Percentiles rank a stretch among this genome's conserved stretches.
Evolutionary conservation across 2,113 vertebrate genomes (phyloP).

Genomic region (Zosterops lateralis): DNA sequence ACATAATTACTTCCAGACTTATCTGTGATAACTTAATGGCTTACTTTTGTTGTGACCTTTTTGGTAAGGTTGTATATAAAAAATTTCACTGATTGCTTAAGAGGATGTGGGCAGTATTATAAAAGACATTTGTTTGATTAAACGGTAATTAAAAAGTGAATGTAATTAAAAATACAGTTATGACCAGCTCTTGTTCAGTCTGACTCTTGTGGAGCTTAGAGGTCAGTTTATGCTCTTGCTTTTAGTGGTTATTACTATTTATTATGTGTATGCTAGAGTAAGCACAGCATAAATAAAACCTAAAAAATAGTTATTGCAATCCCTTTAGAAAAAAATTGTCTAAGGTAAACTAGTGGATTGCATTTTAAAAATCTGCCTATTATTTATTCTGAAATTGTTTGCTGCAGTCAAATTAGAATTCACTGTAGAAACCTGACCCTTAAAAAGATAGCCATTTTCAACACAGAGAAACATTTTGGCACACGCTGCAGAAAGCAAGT

Average conservation of each 20-base stretch:
- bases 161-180: constrained; percentile 32
- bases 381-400: not conserved
- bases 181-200: not conserved
- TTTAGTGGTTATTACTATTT: not conserved
- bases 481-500: not conserved
- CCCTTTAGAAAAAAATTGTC: not conserved
- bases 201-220: not conserved
- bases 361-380: not conserved
- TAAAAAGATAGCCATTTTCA: not conserved
- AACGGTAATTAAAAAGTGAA: constrained; percentile 37
- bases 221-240: not conserved
- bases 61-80: constrained; percentile 35
- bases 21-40: constrained; percentile 66
- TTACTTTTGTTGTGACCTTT: constrained; percentile 58
- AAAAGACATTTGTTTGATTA: constrained; percentile 41
- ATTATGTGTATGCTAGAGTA: not conserved
- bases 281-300: not conserved
- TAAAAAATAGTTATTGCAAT: not conserved
- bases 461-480: not conserved
- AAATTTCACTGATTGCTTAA: constrained; percentile 2
- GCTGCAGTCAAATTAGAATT: not conserved
- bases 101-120: constrained; percentile 42
- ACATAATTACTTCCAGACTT: constrained; percentile 67
- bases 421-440: not conserved
- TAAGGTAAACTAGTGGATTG: not conserved